These are phyloP conservation scores for Nannoperca obscura DNA, from an alignment of 2,797 vertebrate genomes.

Conservation along the genomic window DNA sequence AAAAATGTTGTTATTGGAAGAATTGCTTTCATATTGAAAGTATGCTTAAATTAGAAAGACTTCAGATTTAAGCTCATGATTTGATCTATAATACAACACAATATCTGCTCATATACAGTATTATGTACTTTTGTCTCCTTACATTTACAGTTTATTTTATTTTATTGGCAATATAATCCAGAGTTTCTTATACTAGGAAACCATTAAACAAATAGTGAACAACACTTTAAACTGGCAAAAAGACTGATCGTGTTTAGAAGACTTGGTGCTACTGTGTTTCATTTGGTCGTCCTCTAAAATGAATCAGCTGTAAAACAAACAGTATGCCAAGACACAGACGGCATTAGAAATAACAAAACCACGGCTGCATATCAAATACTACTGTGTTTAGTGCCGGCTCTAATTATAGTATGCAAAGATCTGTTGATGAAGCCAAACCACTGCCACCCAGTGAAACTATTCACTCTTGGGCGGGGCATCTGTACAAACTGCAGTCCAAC, in stretches of 20 bases:
- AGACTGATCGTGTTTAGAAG: background rate
- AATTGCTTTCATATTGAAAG: conserved; percentile 12
- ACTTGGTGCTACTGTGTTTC: background rate
- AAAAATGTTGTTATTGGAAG: background rate
- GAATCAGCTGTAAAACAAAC: background rate
- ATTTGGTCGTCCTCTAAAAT: background rate
- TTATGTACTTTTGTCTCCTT: background rate
- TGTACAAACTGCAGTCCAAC: background rate
- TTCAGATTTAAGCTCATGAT: background rate
- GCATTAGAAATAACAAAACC: conserved; percentile 16
- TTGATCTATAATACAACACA: background rate
- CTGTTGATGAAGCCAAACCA: conserved; percentile 28
- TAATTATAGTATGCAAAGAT: conserved; percentile 8
- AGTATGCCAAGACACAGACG: background rate
- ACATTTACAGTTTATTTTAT: background rate
- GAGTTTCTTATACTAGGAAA: background rate
- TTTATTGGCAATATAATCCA: background rate
- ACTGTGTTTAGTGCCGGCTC: background rate
- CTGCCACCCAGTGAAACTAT: conserved; percentile 22
- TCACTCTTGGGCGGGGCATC: background rate
- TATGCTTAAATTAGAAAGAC: background rate
- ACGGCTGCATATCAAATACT: conserved; percentile 14
- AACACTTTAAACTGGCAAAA: background rate
- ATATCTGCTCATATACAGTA: background rate
- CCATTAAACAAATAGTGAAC: conserved; percentile 1